Conservation (phyloP, 1,140 invertebrate genomes). For the Cardiocondyla obscurior region DNA sequence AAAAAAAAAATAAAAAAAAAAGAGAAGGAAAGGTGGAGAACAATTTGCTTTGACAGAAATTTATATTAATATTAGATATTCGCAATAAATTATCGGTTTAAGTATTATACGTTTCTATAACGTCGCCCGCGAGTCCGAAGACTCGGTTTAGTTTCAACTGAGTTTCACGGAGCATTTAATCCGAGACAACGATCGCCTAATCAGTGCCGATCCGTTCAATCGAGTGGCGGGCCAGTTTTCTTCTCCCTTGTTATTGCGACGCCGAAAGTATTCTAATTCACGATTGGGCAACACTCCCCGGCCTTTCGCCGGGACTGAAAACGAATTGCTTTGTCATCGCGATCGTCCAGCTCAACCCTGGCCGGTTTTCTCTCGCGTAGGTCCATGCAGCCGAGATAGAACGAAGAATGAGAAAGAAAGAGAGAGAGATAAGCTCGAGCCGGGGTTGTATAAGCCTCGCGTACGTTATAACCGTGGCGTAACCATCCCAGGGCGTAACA, state of each 20-base stretch:
- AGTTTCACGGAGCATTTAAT: background rate
- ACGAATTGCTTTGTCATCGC: constrained; percentile 46
- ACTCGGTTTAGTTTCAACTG: background rate
- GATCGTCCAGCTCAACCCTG: constrained; percentile 1
- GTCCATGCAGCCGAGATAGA: no score
- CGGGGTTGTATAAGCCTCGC: constrained; percentile 62
- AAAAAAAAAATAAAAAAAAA: background rate
- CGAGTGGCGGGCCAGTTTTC: background rate
- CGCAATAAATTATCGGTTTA: no score
- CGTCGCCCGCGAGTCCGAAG: no score
- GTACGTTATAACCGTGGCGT: constrained; percentile 74
- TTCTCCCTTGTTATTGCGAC: constrained; percentile 6
- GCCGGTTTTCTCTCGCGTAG: background rate
- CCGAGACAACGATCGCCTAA: background rate
- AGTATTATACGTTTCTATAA: no score
- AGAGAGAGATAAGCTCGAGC: constrained; percentile 15
- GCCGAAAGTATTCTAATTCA: constrained; percentile 13
- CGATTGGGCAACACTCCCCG: background rate
- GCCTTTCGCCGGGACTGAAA: background rate
- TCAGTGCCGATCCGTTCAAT: background rate
- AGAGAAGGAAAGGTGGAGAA: constrained; percentile 6
- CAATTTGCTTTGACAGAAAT: background rate
- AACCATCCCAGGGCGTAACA: constrained; percentile 77
- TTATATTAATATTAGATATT: background rate
- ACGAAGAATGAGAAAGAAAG: background rate